Evolutionary conservation across 2,113 vertebrate species (phyloP).

Genomic region (Gasterosteus aculeatus): DNA sequence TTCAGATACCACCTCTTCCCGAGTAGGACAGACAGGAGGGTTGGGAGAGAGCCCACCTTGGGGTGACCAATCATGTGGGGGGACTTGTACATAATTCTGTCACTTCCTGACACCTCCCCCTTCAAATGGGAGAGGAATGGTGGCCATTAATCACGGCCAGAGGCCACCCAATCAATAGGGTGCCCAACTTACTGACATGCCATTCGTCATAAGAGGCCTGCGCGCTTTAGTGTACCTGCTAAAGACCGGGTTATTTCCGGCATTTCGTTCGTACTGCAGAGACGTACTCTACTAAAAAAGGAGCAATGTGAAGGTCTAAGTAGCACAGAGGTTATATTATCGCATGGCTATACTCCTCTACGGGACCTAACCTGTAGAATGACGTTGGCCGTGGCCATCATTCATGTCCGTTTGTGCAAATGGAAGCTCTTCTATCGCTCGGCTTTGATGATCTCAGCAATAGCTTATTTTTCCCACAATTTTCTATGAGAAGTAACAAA

Average conservation of each 20-base stretch:
- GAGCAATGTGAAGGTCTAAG: not conserved
- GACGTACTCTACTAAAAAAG: not conserved
- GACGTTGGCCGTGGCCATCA: slow-evolving; percentile 3
- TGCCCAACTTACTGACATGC: slow-evolving; percentile 62
- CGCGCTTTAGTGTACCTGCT: slow-evolving; percentile 50
- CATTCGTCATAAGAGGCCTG: slow-evolving; percentile 68
- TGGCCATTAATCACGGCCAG: slow-evolving; percentile 72
- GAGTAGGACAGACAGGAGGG: slow-evolving; percentile 40
- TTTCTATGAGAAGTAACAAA: slow-evolving; percentile 1
- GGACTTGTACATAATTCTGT: slow-evolving; percentile 75
- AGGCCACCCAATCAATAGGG: slow-evolving; percentile 75
- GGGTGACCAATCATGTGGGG: slow-evolving; percentile 75
- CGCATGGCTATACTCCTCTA: not conserved
- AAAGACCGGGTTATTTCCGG: slow-evolving; percentile 34
- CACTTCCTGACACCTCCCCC: slow-evolving; percentile 74
- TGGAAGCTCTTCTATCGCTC: not conserved
- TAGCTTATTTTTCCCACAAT: not conserved
- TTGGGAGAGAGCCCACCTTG: slow-evolving; percentile 59
- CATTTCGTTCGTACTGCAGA: slow-evolving; percentile 13
- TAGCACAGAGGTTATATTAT: slow-evolving; percentile 3
- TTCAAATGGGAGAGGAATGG: slow-evolving; percentile 78
- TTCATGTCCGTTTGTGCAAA: slow-evolving; percentile 11
- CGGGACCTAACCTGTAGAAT: not conserved
- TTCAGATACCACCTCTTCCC: slow-evolving; percentile 30
- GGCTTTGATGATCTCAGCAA: not conserved